Evolutionary conservation across 2,797 vertebrate genomes (phyloP).

Genomic region (Catharus ustulatus): DNA sequence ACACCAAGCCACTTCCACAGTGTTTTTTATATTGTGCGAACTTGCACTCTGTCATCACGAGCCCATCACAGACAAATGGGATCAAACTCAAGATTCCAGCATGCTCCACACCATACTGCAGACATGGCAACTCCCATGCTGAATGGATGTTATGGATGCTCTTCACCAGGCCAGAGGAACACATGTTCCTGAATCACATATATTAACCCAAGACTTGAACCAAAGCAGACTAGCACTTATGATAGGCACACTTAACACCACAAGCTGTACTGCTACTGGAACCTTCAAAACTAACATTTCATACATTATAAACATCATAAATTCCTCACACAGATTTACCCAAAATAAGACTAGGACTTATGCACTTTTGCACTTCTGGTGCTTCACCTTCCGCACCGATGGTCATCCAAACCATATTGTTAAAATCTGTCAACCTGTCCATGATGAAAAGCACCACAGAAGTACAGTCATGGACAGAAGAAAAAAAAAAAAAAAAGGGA

Average conservation of each 20-base stretch:
- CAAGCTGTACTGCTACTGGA: background rate
- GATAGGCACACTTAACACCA: background rate
- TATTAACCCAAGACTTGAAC: background rate
- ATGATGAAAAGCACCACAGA: background rate
- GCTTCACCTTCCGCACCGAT: background rate
- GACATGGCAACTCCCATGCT: background rate
- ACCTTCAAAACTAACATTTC: background rate
- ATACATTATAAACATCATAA: background rate
- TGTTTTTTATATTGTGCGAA: background rate
- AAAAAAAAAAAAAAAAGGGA: background rate
- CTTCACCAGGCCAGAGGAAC: background rate
- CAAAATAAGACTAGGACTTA: background rate
- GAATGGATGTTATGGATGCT: accelerated
- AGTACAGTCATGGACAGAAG: background rate
- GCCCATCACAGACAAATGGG: background rate
- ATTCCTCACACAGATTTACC: background rate
- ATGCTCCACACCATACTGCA: background rate
- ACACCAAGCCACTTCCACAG: background rate
- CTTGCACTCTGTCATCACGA: background rate
- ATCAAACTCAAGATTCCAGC: background rate
- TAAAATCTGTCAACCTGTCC: background rate
- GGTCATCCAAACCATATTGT: background rate
- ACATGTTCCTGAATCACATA: background rate
- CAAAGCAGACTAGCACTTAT: background rate
- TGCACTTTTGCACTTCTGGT: background rate